Conservation (phyloP, 2,888 invertebrate species). For the Anthoptus insignis region DNA sequence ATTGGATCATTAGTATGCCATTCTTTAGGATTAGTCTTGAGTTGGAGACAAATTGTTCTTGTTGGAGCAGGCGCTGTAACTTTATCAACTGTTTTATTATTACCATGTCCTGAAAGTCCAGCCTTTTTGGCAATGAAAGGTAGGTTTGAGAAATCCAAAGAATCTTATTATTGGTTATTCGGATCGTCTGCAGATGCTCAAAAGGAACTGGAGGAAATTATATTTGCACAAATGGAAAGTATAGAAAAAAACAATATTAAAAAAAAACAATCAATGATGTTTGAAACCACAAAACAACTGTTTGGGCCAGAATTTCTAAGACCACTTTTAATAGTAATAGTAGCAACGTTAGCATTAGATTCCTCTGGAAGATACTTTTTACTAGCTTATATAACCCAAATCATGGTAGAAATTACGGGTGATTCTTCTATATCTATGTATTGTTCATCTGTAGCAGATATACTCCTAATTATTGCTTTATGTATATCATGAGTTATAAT, state of each 20-base stretch:
- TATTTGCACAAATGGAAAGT: constrained; percentile 48
- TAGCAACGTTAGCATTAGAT: constrained; percentile 56
- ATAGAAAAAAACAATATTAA: constrained; percentile 19
- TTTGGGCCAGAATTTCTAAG: constrained; percentile 54
- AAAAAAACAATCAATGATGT: neutral
- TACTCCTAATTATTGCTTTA: constrained; percentile 52
- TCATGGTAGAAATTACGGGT: constrained; percentile 54
- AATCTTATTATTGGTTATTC: constrained; percentile 56
- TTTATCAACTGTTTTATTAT: constrained; percentile 49
- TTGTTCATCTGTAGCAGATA: constrained; percentile 56
- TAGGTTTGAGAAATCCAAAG: constrained; percentile 56
- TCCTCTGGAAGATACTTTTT: constrained; percentile 58
- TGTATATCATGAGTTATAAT: constrained; percentile 53
- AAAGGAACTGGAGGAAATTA: constrained; percentile 52
- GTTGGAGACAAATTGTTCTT: constrained; percentile 57
- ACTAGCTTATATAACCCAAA: constrained; percentile 55
- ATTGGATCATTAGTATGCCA: constrained; percentile 58
- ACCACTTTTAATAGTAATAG: constrained; percentile 51
- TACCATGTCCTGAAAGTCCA: constrained; percentile 64
- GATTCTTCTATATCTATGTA: constrained; percentile 55
- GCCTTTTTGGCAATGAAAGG: constrained; percentile 58
- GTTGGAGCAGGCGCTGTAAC: constrained; percentile 43
- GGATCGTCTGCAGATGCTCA: constrained; percentile 51
- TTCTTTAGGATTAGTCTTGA: constrained; percentile 51
- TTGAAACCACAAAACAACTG: constrained; percentile 43